phyloP scores from a whole-genome alignment of 2,113 vertebrate genomes.

The Felis chaus region DNA sequence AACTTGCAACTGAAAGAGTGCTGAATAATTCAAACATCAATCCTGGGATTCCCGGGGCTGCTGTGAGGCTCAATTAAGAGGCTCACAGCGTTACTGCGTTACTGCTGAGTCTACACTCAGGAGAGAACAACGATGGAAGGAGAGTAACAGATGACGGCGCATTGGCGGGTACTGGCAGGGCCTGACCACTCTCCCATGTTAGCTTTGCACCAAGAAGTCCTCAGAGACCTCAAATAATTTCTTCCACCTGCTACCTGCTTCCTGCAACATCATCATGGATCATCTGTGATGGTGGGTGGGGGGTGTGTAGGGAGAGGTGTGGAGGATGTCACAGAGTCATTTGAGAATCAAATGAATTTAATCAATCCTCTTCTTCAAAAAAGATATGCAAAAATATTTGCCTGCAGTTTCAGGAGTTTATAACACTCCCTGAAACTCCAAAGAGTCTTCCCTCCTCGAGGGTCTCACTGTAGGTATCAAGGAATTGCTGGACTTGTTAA shows the following conservation, averaged over 20 bases:
- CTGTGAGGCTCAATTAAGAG: constrained; percentile 35
- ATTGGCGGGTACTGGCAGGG: neutral
- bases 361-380: constrained; percentile 45
- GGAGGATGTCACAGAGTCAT: neutral
- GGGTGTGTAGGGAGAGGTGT: no score
- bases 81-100: neutral
- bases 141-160: neutral
- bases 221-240: neutral
- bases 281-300: neutral
- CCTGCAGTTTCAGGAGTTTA: neutral
- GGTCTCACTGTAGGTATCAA: neutral
- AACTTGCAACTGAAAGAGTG: constrained; percentile 39
- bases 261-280: neutral
- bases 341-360: constrained; percentile 7
- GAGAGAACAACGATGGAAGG: neutral
- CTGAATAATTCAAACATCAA: constrained; percentile 53
- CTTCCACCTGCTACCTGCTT: constrained; percentile 1
- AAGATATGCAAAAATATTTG: neutral
- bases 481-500: neutral
- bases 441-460: neutral
- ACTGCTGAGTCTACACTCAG: neutral
- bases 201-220: neutral
- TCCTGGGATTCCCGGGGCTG: constrained; percentile 15
- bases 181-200: neutral
- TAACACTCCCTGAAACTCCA: neutral